Evolutionary conservation across 2,888 invertebrate species (phyloP), one percentile per base, ranked within the genome.

Genomic region (Glyphotaelius pellucidus): DNA sequence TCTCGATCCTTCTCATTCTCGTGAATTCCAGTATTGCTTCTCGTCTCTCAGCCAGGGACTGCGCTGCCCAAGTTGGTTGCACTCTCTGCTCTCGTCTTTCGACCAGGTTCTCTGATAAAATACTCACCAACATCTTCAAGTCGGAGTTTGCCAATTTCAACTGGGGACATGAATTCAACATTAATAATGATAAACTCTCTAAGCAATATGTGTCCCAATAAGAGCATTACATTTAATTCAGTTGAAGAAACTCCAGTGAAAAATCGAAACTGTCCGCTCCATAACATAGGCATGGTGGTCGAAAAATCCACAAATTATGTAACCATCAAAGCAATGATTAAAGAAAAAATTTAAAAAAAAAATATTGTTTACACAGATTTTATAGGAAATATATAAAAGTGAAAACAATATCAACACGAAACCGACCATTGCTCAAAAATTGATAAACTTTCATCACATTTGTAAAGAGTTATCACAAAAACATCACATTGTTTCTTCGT

Each of bases 81-180:
- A 19, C 94, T n/a, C 93, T 95, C 94, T 93, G 95, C 94, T 93
- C 94, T 90, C 94, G 95, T 93, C 97, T 98, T 95, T 99, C 99
- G 90, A 97, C 96, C 86, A 99, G 96, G 95, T 99, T 99, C 94
- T 98, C 98, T 94, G 97, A 97, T 30, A 99, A 95, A 30, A 98
- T 97, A 92, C 97, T 97, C 98, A 99, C 98, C n/a, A 98, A 96
- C 93, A 98, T 97, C 35, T 97, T 96, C 94, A 98, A 99, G 95
- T 99, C 99, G 84, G 97, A 97, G 94, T 98, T 98, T 93, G 97
- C 97, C 14, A 98, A 95, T 89, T 97, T 96, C 31, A 98, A 95
- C 97, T 97, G 94, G 25, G 25, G n/a, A 67, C 25, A n/a, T 97
- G 94, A 89, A 95, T 95, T 30, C 93, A 85, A 88, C 90, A 94